Evolutionary conservation across 2,797 vertebrate species (phyloP).

Genomic region (Novumbra hubbsi): DNA sequence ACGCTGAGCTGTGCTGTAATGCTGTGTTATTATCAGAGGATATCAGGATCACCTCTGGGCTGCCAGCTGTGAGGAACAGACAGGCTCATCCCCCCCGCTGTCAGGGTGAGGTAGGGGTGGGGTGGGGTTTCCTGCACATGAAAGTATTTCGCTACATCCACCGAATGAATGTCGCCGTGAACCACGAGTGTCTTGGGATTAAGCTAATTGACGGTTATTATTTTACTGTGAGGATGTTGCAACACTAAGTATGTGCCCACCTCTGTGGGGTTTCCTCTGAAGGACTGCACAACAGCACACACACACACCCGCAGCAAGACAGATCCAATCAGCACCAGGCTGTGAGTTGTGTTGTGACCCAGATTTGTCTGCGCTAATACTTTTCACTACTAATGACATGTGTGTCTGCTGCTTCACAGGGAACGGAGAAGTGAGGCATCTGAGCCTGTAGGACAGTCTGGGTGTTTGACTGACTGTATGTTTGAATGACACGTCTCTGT

Average conservation of each 20-base stretch:
- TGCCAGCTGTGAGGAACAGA: background rate
- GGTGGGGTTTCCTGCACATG: background rate
- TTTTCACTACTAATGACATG: slow-evolving; percentile 60
- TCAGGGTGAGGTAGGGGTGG: no score
- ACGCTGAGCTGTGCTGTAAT: background rate
- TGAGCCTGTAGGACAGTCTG: no score
- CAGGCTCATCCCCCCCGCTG: no score
- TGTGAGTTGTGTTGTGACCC: slow-evolving; percentile 59
- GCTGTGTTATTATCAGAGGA: background rate
- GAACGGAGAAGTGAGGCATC: slow-evolving; percentile 28
- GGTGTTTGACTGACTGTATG: background rate
- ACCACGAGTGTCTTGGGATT: background rate
- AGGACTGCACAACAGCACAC: background rate
- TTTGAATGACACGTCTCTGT: background rate
- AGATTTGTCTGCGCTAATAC: slow-evolving; percentile 64
- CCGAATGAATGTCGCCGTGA: background rate
- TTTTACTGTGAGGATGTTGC: no score
- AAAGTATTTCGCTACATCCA: background rate
- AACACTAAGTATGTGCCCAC: background rate
- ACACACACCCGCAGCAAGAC: slow-evolving; percentile 11
- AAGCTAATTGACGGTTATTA: background rate
- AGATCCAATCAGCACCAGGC: background rate
- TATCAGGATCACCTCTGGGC: background rate
- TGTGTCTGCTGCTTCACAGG: slow-evolving; percentile 61
- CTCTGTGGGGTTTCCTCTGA: no score